Conservation (phyloP, 2,113 vertebrate genomes). For the Etheostoma cragini region DNA sequence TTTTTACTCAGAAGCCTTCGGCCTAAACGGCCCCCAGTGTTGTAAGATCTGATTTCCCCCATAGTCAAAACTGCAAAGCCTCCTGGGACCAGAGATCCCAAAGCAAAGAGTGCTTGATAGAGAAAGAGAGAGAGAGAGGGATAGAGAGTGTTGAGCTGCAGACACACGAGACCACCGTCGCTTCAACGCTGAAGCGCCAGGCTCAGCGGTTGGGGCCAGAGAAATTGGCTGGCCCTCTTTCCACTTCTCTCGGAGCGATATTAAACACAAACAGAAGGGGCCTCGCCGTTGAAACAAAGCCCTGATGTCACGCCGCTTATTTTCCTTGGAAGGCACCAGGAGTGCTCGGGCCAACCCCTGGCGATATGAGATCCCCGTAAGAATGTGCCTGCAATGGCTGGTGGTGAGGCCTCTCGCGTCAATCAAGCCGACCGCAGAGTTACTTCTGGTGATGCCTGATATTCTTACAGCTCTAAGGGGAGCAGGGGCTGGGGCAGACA, state of each 20-base stretch:
- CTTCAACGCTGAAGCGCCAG: conserved; percentile 52
- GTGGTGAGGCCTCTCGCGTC: conserved; percentile 68
- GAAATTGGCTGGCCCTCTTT: conserved; percentile 68
- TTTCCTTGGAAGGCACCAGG: conserved; percentile 89
- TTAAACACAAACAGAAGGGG: conserved; percentile 95
- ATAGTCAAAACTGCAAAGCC: conserved; percentile 70
- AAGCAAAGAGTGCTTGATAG: conserved; percentile 39
- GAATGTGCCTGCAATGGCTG: conserved; percentile 82
- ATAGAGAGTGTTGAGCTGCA: conserved; percentile 25
- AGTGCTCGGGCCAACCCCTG: conserved; percentile 86
- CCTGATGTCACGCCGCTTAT: conserved; percentile 93
- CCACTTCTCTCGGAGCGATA: conserved; percentile 80
- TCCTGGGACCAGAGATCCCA: conserved; percentile 56
- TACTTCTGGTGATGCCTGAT: conserved; percentile 69
- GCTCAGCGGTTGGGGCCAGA: conserved; percentile 59
- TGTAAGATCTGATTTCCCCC: conserved; percentile 76
- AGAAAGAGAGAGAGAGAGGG: conserved; percentile 17
- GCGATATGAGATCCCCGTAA: conserved; percentile 89
- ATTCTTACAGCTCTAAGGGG: conserved; percentile 60
- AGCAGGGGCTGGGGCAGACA: conserved; percentile 37
- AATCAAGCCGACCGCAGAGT: conserved; percentile 74
- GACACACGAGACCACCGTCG: conserved; percentile 67
- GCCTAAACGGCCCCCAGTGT: conserved; percentile 57
- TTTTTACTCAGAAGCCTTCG: conserved; percentile 31
- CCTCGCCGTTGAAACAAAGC: conserved; percentile 90